phyloP scores from a whole-genome alignment of 2,797 vertebrate genomes.

The Schizopygopsis pylzovi region DNA sequence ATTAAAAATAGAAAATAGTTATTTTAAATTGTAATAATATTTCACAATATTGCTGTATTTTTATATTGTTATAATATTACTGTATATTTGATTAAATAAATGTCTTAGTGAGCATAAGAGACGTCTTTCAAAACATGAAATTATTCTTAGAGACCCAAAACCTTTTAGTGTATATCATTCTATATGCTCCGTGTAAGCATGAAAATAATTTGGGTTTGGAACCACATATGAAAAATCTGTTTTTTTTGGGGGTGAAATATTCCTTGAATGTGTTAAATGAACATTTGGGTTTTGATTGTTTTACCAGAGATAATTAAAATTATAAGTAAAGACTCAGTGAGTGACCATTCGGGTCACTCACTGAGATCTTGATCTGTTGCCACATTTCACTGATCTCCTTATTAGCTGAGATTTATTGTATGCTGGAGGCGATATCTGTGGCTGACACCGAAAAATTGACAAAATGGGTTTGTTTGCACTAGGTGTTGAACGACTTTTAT shows the following conservation, averaged over 20 bases:
- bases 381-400: background rate
- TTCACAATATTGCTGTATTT: background rate
- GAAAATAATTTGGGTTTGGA: background rate
- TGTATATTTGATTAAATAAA: background rate
- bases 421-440: background rate
- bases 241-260: background rate
- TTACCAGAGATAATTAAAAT: background rate
- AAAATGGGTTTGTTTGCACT: background rate
- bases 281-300: background rate
- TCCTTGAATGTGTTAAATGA: background rate
- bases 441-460: background rate
- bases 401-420: background rate
- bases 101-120: background rate
- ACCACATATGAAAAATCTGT: fast-evolving
- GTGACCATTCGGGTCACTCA: background rate
- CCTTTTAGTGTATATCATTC: background rate
- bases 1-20: background rate
- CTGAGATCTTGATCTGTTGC: background rate
- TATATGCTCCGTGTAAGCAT: background rate
- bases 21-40: background rate
- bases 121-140: background rate
- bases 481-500: too few species aligned
- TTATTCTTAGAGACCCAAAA: background rate
- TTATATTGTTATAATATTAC: background rate
- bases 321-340: background rate